Base-by-base conservation (phyloP, 2,888 invertebrate species). In the Dynastes grantii region DNA sequence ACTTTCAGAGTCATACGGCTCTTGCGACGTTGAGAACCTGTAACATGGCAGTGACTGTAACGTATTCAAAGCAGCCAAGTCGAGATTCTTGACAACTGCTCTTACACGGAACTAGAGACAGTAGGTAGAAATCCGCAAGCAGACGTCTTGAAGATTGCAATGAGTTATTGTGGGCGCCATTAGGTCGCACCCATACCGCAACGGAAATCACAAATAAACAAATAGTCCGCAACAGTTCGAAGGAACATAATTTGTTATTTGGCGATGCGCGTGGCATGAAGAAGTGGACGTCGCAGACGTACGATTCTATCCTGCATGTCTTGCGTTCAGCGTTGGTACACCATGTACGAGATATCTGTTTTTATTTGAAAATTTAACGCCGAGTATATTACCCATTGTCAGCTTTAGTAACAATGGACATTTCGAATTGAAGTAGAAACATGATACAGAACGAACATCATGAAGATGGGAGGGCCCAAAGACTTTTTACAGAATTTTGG, bases 321-420 rank as follows among this genome's bases (percentile, higher is more conserved):
- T 68, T 4, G 29, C 45, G 45, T 45, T 8, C 8, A 8, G 32
- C 49, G 68, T 51, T 68, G 68, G 51, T 13, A 51, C 3, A 65
- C 16, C 64, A 40, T 45, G 45, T 67, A 68, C 49, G 37, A 2
- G 6, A 27, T 61, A 61, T 61, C 40, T 75, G 73, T 75, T 78
- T 78, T 73, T 78, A 78, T 73, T 78, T 73, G 63, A 61, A 73
- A 71, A 53, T 64, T 78, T 78, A 78, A 71, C 73, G 73, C 73
- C 61, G 49, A 78, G 70, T 78, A 78, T 78, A 78, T 78, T 78
- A 65, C 78, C 78, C 51, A 78, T 78, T 78, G 78, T 78, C 63
- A 75, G 49, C 61, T 58, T 40, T 45, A 22, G 40, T 53, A 73
- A 76, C 67, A 76, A 68, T 68, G 67, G 67, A 37, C 45, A 37